Evolutionary conservation across 2,797 vertebrate species (phyloP).

Genomic region (Gymnodraco acuticeps): DNA sequence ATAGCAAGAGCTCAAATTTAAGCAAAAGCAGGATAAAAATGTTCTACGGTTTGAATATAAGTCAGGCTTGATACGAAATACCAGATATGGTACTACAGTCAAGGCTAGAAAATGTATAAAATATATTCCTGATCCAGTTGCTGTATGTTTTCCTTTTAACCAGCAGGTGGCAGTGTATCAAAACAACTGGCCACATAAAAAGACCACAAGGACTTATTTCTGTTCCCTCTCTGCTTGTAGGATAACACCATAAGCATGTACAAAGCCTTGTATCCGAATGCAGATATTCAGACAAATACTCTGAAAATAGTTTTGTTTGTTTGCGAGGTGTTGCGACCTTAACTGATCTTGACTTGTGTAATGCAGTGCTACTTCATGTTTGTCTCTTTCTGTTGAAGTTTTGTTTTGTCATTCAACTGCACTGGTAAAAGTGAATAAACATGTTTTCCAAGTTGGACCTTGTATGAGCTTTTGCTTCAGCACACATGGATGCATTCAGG

Average conservation of each 20-base stretch:
- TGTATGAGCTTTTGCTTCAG: background rate
- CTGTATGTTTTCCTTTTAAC: conserved; percentile 52
- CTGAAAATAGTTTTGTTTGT: conserved; percentile 16
- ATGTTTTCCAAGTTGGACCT: conserved; percentile 53
- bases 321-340: conserved; percentile 6
- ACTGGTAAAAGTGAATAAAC: conserved; percentile 69
- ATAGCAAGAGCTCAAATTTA: background rate
- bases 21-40: background rate
- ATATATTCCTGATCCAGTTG: background rate
- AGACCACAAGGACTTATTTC: conserved; percentile 7
- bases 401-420: conserved; percentile 49
- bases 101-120: background rate
- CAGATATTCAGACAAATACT: background rate
- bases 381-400: conserved; percentile 47
- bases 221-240: conserved; percentile 23
- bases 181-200: conserved; percentile 15
- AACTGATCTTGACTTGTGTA: conserved; percentile 53
- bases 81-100: background rate
- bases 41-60: background rate
- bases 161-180: conserved; percentile 70
- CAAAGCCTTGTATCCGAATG: background rate
- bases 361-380: conserved; percentile 49
- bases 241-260: conserved; percentile 10
- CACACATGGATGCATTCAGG: background rate
- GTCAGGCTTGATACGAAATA: background rate